Base-by-base conservation (phyloP, 2,888 invertebrate genomes). In the Eilema caniola region DNA sequence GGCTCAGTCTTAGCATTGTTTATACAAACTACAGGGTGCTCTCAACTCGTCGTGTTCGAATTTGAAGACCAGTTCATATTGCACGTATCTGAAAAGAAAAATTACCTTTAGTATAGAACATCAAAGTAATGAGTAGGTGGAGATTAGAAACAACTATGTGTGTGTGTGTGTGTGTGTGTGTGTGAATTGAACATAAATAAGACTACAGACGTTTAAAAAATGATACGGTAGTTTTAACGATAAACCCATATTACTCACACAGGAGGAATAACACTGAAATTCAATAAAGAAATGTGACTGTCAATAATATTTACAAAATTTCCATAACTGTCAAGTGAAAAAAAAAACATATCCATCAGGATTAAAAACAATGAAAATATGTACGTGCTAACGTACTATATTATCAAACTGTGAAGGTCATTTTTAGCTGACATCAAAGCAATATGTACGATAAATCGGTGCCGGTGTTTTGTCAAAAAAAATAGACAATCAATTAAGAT, bases 401-500 rank as follows among this genome's bases (percentile, higher is more conserved):
- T 75, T 77, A 81, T 82, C 67, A 57, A 66, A 57, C 57, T 20
- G 76, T 62, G 77, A 70, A 77, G 77, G 78, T 80, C 69, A 77
- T 79, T 83, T 53, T 83, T 85, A 76, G 76, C 75, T 81, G 76
- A 86, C 89, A 89, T 92, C 90, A 91, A 92, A 92, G 88, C 79
- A 73, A 67, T 69, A 66, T 69, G 10, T 66, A 74, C 69, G 70
- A 79, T 65, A 81, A 79, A 86, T 85, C 82, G 69, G 82, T 86
- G 89, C 85, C 90, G 90, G 87, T 92, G 81, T 90, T 89, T 90
- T 90, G 89, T 90, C 87, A 89, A 92, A 92, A 80, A n/a, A 90
- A 90, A 87, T 85, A 89, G 89, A 93, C 93, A 93, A 94, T 95
- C 94, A 93, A 94, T 94, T 94, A 93, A 93, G 94, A 95, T 94